phyloP scores from a whole-genome alignment of 2,888 invertebrate species.

The Lordiphosa fenestrarum region DNA sequence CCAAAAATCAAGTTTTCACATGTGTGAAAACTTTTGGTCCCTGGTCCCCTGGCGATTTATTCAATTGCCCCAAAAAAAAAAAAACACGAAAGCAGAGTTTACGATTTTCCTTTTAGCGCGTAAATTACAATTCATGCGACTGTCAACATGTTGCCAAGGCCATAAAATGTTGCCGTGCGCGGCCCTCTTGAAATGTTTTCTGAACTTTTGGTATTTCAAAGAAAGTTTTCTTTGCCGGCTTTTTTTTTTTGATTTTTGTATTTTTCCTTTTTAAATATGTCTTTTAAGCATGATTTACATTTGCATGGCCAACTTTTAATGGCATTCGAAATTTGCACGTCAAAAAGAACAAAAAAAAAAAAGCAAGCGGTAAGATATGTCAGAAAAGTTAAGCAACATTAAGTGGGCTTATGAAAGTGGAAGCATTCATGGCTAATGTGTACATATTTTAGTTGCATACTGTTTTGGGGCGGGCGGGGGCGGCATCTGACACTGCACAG shows the following conservation, averaged over 20 bases:
- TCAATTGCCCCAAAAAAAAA: conserved; percentile 27
- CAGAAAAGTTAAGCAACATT: conserved; percentile 9
- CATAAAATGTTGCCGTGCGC: no score
- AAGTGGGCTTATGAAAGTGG: no score
- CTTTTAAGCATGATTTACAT: conserved; percentile 25
- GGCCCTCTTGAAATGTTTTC: no score
- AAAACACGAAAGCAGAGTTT: conserved; percentile 5
- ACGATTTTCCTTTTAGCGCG: neutral
- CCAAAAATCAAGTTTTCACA: conserved; percentile 1
- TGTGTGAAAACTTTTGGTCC: neutral
- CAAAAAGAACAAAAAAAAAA: conserved; percentile 2
- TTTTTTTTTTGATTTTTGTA: conserved; percentile 9
- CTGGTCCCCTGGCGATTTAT: conserved; percentile 17
- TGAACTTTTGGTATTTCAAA: no score
- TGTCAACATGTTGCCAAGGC: conserved; percentile 11
- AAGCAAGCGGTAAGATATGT: neutral
- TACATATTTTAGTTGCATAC: no score
- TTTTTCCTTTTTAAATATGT: conserved; percentile 12
- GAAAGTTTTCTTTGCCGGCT: no score
- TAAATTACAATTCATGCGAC: conserved; percentile 18
- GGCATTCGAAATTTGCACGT: conserved; percentile 12
- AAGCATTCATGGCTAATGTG: no score
- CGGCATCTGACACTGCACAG: no score
- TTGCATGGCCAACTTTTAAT: conserved; percentile 27
- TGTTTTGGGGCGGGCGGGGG: no score